These are phyloP conservation scores for Molossus molossus DNA, from an alignment of 2,797 vertebrate genomes.

Conservation along the genomic window DNA sequence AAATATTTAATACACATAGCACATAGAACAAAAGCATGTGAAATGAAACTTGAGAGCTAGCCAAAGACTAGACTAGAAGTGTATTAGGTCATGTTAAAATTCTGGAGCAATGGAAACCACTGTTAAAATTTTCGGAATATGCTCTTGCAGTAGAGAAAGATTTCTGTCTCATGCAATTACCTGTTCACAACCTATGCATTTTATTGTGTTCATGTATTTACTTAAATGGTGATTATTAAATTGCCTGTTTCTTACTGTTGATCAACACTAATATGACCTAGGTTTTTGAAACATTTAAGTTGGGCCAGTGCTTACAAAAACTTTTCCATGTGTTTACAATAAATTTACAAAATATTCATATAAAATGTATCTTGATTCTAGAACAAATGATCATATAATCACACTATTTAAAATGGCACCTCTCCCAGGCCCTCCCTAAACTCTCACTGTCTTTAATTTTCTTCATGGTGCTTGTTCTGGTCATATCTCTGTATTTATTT, in stretches of 20 bases:
- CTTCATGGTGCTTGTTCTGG: not conserved
- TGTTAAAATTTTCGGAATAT: not conserved
- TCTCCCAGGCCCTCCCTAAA: not conserved
- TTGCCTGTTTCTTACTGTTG: not conserved
- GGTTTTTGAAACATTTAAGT: not conserved
- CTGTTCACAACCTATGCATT: not conserved
- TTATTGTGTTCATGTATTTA: slow-evolving; percentile 13
- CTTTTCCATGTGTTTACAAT: not conserved
- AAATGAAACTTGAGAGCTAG: not conserved
- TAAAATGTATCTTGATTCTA: slow-evolving; percentile 48
- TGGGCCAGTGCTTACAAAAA: not conserved
- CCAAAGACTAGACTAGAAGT: not conserved
- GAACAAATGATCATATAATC: not conserved
- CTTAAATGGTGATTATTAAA: not conserved
- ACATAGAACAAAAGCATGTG: not conserved
- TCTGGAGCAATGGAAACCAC: not conserved
- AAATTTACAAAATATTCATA: slow-evolving; percentile 21
- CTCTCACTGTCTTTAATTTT: not conserved
- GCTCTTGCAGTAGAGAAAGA: not conserved
- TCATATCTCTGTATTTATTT: not conserved
- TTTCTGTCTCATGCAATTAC: not conserved
- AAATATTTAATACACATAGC: not conserved
- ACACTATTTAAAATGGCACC: not conserved
- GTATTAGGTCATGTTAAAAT: not conserved
- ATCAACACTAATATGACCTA: not conserved